These are phyloP conservation scores for Drosophila heteroneura DNA, from an alignment of 2,888 invertebrate genomes.

Conservation along the genomic window DNA sequence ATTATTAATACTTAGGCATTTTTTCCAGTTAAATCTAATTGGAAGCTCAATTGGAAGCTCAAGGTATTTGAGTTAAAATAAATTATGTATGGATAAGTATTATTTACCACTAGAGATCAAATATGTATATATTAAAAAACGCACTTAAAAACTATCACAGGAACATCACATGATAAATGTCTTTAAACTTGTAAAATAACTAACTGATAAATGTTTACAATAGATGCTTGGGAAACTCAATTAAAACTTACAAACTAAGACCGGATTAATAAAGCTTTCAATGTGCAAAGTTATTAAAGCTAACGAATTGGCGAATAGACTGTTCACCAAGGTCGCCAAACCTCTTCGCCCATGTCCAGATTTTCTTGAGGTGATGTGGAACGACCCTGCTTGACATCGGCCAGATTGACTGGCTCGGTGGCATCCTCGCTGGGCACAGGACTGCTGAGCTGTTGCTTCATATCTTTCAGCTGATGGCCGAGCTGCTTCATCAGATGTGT, in stretches of 20 bases:
- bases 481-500: conserved; percentile 95
- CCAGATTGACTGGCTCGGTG: conserved; percentile 60
- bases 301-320: conserved; percentile 9
- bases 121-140: conserved; percentile 43
- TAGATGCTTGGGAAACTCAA: conserved; percentile 49
- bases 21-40: conserved; percentile 14
- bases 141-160: conserved; percentile 84
- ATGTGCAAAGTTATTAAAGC: conserved; percentile 55
- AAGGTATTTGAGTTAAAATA: conserved; percentile 29
- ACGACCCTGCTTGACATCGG: conserved; percentile 38
- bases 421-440: conserved; percentile 30
- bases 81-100: conserved; percentile 34
- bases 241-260: conserved; percentile 46
- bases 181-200: conserved; percentile 13
- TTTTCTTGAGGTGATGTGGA: conserved; percentile 39
- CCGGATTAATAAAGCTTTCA: conserved; percentile 70
- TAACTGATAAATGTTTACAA: conserved; percentile 38
- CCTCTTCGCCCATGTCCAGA: conserved; percentile 69
- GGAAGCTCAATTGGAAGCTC: conserved; percentile 65
- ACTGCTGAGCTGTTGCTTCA: conserved; percentile 63
- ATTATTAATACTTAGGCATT: conserved; percentile 17
- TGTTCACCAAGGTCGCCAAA: conserved; percentile 81
- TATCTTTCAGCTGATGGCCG: conserved; percentile 91
- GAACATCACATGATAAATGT: conserved; percentile 71
- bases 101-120: conserved; percentile 73